phyloP scores from a whole-genome alignment of 2,113 vertebrate genomes.

The Mohoua ochrocephala region DNA sequence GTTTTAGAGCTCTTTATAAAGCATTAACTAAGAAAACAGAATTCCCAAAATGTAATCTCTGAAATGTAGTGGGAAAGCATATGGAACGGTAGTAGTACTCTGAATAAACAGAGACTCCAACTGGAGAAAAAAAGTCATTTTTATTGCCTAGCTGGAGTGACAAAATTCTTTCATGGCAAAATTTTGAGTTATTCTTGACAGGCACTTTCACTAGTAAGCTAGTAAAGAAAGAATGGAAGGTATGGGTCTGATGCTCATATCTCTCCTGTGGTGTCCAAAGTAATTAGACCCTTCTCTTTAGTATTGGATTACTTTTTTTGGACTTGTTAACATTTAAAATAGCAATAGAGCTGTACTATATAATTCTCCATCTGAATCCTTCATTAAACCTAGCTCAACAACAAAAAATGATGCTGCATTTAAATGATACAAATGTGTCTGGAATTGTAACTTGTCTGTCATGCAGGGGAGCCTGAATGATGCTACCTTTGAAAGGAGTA shows the following conservation, averaged over 20 bases:
- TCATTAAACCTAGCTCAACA: not conserved
- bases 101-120: not conserved
- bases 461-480: not conserved
- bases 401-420: not conserved
- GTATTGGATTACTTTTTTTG: not conserved
- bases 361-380: not conserved
- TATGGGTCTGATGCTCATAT: not conserved
- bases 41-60: not conserved
- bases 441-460: not conserved
- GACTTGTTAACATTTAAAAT: not conserved
- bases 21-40: not conserved
- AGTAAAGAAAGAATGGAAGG: not conserved
- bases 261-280: not conserved
- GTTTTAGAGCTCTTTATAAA: slow-evolving; percentile 12
- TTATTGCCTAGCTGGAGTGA: not conserved
- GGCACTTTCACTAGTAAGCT: not conserved
- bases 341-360: not conserved
- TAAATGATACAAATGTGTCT: not conserved
- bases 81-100: not conserved
- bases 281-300: not conserved
- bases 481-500: not conserved
- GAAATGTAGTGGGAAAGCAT: not conserved
- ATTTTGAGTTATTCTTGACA: not conserved
- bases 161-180: not conserved
- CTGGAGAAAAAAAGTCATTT: not conserved